Conservation (phyloP, 2,888 invertebrate genomes). For the Automeris io region DNA sequence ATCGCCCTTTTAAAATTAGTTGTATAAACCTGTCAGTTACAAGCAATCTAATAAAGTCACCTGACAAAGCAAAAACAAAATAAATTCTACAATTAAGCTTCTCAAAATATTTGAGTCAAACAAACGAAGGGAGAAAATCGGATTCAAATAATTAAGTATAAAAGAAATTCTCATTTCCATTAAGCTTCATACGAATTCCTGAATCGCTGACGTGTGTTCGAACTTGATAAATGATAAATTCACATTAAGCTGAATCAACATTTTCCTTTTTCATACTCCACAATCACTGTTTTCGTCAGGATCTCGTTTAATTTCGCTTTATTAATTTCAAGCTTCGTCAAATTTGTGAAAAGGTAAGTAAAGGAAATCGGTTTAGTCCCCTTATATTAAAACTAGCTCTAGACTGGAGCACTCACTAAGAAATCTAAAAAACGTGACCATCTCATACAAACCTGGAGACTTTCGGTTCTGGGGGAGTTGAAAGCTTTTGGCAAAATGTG, state of each 20-base stretch:
- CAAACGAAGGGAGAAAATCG: conserved; percentile 2
- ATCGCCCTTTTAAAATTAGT: not conserved
- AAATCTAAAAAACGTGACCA: too few species aligned
- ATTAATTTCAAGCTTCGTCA: too few species aligned
- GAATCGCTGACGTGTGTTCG: not conserved
- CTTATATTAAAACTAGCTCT: too few species aligned
- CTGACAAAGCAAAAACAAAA: too few species aligned
- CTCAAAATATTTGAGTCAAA: conserved; percentile 1
- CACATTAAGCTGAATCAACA: conserved; percentile 1
- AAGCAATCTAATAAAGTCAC: not conserved
- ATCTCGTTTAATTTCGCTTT: too few species aligned
- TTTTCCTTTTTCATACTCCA: not conserved
- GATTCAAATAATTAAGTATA: conserved; percentile 5
- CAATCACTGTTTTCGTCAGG: not conserved
- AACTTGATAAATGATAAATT: not conserved
- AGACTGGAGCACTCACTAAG: too few species aligned
- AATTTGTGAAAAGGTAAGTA: too few species aligned
- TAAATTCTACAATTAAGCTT: not conserved
- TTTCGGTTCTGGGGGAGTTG: too few species aligned
- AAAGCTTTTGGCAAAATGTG: too few species aligned
- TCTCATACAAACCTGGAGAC: too few species aligned
- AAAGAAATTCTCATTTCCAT: conserved; percentile 1
- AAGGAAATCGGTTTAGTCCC: too few species aligned
- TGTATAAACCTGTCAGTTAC: not conserved
- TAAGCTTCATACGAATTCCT: not conserved